A percentile compares a stretch with the other conserved stretches of the same genome.
These are phyloP conservation scores for Lepidocyrtinus sp. DNA, from an alignment of 2,888 invertebrate genomes.

Conservation along the genomic window DNA sequence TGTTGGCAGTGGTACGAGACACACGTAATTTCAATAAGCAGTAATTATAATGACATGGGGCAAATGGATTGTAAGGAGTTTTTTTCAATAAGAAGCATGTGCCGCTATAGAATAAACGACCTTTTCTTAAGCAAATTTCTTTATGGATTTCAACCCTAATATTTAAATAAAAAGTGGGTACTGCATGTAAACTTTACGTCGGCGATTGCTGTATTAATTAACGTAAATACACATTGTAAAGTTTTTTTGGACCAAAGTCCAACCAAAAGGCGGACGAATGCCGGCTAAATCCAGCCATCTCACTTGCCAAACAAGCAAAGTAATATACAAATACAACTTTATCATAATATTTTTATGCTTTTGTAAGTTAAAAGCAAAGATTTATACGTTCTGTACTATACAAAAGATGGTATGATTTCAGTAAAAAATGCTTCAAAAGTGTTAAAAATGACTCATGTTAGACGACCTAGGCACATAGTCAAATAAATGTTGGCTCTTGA, in stretches of 20 bases:
- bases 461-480: background rate
- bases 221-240: too few relatives aligned
- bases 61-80: background rate
- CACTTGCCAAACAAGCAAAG: background rate
- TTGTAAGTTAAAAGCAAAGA: background rate
- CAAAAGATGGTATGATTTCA: too few relatives aligned
- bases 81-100: conserved; percentile 17
- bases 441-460: conserved; percentile 1
- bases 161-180: too few relatives aligned
- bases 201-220: too few relatives aligned
- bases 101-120: conserved; percentile 3
- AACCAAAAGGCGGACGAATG: background rate
- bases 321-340: too few relatives aligned
- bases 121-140: conserved; percentile 42
- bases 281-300: background rate
- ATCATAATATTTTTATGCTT: too few relatives aligned
- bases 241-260: background rate
- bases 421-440: background rate
- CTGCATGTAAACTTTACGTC: too few relatives aligned
- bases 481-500: background rate
- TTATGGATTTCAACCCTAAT: too few relatives aligned
- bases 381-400: background rate
- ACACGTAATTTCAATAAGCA: background rate
- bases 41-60: conserved; percentile 16
- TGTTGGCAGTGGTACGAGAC: conserved; percentile 16